Percentiles rank a stretch among this genome's conserved stretches.
phyloP scores from a whole-genome alignment of 2,113 vertebrate species.

The Candoia aspera region DNA sequence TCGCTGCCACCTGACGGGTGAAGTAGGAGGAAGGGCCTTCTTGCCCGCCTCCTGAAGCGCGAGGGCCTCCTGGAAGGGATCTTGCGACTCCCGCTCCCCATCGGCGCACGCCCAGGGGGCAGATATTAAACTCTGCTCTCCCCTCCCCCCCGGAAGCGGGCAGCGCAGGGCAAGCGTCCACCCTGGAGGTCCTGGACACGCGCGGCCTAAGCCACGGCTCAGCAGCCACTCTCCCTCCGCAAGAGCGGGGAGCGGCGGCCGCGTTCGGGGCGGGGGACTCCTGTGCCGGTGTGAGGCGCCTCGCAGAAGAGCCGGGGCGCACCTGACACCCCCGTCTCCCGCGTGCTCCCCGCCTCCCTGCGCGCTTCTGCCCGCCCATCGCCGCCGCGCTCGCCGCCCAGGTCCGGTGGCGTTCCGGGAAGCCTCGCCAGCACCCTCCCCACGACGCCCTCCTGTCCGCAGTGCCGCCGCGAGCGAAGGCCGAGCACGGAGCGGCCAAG shows the following conservation, averaged over 20 bases:
- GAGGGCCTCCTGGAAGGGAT: neutral
- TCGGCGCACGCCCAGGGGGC: neutral
- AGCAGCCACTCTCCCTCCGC: neutral
- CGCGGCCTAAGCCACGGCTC: too few relatives aligned
- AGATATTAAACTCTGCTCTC: too few relatives aligned
- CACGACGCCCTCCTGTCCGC: neutral
- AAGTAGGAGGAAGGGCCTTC: neutral
- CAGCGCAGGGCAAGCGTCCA: neutral
- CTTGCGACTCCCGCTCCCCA: neutral
- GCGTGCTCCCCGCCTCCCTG: neutral
- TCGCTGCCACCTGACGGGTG: neutral
- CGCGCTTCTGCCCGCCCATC: neutral
- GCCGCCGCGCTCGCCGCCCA: neutral
- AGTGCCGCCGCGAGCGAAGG: neutral
- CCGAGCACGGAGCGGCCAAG: neutral
- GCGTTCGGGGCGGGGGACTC: neutral
- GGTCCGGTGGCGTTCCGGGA: neutral
- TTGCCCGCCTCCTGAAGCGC: too few relatives aligned
- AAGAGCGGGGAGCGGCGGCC: neutral
- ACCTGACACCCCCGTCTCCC: neutral
- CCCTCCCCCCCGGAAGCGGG: neutral
- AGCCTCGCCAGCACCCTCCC: too few relatives aligned
- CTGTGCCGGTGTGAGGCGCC: neutral
- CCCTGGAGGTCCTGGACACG: neutral
- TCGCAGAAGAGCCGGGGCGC: neutral